A percentile compares a stretch with the other conserved stretches of the same genome.
Conservation (phyloP, 2,797 vertebrate species). For the Xerus rutilus region DNA sequence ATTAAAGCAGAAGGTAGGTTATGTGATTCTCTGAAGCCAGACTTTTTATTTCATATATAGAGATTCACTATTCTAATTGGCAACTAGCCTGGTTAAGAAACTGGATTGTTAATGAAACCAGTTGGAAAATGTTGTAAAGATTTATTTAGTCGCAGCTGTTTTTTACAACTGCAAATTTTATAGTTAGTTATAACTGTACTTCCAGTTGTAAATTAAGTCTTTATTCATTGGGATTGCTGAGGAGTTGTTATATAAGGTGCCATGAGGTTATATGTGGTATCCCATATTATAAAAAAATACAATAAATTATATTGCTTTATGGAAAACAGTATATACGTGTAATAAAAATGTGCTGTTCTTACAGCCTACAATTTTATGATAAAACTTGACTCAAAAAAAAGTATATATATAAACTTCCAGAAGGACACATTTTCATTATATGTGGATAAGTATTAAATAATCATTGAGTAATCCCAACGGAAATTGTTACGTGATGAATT, state of each 20-base stretch:
- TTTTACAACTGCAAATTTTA: conserved; percentile 50
- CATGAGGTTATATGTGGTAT: not conserved
- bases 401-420: not conserved
- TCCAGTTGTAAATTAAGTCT: conserved; percentile 55
- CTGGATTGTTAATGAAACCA: not conserved
- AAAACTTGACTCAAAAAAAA: conserved; percentile 28
- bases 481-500: not conserved
- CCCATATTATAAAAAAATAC: not conserved
- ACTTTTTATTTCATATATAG: not conserved
- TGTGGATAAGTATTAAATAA: not conserved
- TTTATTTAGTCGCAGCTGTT: not conserved
- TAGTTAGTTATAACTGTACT: not conserved
- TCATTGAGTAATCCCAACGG: not conserved
- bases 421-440: conserved; percentile 28
- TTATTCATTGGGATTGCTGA: not conserved
- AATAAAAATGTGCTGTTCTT: conserved; percentile 34
- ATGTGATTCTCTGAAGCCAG: conserved; percentile 26
- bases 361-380: conserved; percentile 20
- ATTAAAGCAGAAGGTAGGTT: not conserved
- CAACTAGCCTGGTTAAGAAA: conserved; percentile 1
- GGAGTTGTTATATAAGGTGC: not conserved
- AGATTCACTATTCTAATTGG: not conserved
- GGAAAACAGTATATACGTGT: not conserved
- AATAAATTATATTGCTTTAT: conserved; percentile 23
- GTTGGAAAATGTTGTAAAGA: not conserved